Evolutionary conservation across 2,113 vertebrate genomes (phyloP).

Genomic region (Spea multiplicata): DNA sequence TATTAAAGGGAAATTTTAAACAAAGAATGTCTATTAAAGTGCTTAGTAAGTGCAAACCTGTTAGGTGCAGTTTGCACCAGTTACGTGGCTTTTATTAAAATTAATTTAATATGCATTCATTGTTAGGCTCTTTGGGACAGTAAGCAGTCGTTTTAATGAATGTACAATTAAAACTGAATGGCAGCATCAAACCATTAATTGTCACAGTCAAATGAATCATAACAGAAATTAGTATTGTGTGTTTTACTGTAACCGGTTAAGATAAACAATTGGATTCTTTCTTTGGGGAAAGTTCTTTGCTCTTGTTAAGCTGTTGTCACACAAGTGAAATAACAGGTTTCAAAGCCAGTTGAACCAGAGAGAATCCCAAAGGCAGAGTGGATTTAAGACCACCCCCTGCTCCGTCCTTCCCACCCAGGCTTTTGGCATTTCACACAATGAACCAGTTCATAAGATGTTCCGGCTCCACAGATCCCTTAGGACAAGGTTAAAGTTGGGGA

Average conservation of each 20-base stretch:
- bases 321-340: conserved; percentile 42
- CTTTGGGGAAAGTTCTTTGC: conserved; percentile 2
- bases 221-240: not conserved
- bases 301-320: conserved; percentile 3
- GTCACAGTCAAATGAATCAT: not conserved
- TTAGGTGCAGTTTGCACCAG: too few species aligned
- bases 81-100: too few species aligned
- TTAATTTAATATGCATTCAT: too few species aligned
- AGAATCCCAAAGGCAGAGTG: conserved; percentile 39
- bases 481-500: conserved; percentile 43
- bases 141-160: too few species aligned
- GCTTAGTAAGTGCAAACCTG: too few species aligned
- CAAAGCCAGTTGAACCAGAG: conserved; percentile 25
- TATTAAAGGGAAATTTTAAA: too few species aligned
- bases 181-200: not conserved
- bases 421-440: conserved; percentile 47
- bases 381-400: conserved; percentile 35
- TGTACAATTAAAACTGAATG: not conserved
- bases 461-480: conserved; percentile 35
- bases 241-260: not conserved
- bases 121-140: too few species aligned
- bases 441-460: conserved; percentile 45
- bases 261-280: not conserved
- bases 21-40: too few species aligned
- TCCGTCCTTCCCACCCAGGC: conserved; percentile 31